These are phyloP conservation scores for Chaetodon trifascialis DNA, from an alignment of 2,113 vertebrate species.

Conservation along the genomic window DNA sequence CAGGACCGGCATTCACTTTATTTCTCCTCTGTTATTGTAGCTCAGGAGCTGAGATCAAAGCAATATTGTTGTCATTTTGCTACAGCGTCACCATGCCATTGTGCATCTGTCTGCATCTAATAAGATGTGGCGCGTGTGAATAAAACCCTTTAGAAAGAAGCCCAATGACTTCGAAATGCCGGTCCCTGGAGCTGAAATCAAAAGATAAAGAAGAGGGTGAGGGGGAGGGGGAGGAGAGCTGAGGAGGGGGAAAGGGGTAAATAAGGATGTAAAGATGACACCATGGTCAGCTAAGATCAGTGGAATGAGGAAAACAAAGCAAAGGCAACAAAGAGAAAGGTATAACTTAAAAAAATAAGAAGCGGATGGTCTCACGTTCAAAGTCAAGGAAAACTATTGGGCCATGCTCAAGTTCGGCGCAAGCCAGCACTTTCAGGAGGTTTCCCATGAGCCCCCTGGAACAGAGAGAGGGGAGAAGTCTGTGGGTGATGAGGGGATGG, in stretches of 20 bases:
- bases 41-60: slow-evolving; percentile 43
- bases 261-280: slow-evolving; percentile 53
- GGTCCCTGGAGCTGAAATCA: slow-evolving; percentile 65
- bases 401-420: slow-evolving; percentile 95
- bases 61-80: slow-evolving; percentile 49
- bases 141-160: slow-evolving; percentile 48
- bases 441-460: slow-evolving; percentile 97
- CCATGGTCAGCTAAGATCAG: slow-evolving; percentile 48
- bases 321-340: slow-evolving; percentile 73
- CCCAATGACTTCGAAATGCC: slow-evolving; percentile 71
- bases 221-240: slow-evolving; percentile 16
- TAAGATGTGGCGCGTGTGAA: slow-evolving; percentile 44
- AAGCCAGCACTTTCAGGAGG: slow-evolving; percentile 97
- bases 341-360: slow-evolving; percentile 83
- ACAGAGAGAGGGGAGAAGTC: slow-evolving; percentile 92
- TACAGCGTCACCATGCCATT: slow-evolving; percentile 37
- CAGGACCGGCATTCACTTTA: slow-evolving; percentile 68
- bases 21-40: slow-evolving; percentile 26
- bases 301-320: slow-evolving; percentile 60
- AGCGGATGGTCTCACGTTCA: slow-evolving; percentile 95
- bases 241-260: slow-evolving; percentile 24
- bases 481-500: slow-evolving; percentile 86
- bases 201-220: slow-evolving; percentile 5
- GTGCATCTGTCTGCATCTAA: slow-evolving; percentile 58
- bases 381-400: slow-evolving; percentile 99